Conservation (phyloP, 1,140 invertebrate species). For the Scylla paramamosain region DNA sequence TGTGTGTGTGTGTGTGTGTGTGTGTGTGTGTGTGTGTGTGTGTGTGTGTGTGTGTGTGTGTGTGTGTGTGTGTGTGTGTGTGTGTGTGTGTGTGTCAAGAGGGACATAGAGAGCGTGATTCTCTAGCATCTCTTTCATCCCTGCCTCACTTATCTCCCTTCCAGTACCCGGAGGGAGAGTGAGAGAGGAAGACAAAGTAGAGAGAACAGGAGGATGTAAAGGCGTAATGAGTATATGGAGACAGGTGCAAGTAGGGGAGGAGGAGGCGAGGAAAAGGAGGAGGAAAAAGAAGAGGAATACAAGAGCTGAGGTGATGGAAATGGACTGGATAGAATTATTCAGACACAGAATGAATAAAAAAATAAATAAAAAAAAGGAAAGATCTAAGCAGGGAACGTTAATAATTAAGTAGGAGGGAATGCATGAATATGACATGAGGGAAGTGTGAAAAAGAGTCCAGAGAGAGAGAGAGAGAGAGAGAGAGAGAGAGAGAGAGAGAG, state of each 20-base stretch:
- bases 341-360: neutral
- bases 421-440: neutral
- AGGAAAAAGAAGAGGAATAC: neutral
- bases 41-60: too few relatives aligned
- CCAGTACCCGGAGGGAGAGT: neutral
- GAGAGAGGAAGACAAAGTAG: neutral
- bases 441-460: neutral
- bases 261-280: neutral
- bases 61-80: too few relatives aligned
- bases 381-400: neutral
- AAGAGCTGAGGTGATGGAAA: neutral
- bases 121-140: too few relatives aligned
- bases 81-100: too few relatives aligned
- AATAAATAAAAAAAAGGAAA: too few relatives aligned
- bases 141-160: neutral
- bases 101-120: too few relatives aligned
- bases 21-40: too few relatives aligned
- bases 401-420: neutral
- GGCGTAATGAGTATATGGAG: neutral
- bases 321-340: neutral
- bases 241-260: neutral
- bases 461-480: too few relatives aligned
- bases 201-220: neutral
- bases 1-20: too few relatives aligned
- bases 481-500: neutral